A percentile compares a stretch with the other conserved stretches of the same genome.
Conservation (phyloP, 2,797 vertebrate genomes). For the Ambastaia sidthimunki region DNA sequence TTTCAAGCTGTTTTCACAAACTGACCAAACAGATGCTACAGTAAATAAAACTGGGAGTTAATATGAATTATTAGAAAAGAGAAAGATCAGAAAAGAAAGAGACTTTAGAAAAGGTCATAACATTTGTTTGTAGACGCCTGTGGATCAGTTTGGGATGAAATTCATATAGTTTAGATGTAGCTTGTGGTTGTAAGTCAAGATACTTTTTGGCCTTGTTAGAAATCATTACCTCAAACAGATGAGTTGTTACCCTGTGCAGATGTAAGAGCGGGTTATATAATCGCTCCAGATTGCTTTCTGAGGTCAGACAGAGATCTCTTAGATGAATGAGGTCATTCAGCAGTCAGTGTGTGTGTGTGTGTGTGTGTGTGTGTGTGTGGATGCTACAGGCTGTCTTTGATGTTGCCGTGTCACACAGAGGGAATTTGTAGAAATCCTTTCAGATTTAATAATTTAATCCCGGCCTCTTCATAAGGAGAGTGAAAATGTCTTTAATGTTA, state of each 20-base stretch:
- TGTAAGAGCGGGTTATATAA: neutral
- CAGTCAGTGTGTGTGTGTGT: neutral
- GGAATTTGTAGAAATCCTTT: slow-evolving; percentile 52
- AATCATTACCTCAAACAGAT: neutral
- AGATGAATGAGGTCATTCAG: slow-evolving; percentile 2
- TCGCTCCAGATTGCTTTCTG: neutral
- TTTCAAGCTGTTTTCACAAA: neutral
- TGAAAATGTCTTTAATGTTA: slow-evolving; percentile 58
- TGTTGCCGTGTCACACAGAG: slow-evolving; percentile 53
- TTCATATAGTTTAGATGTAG: neutral
- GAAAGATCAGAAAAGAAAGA: too few species aligned
- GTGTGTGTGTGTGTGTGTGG: slow-evolving; percentile 20
- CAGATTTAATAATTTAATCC: slow-evolving; percentile 67
- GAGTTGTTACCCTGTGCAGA: neutral
- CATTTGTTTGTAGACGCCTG: neutral
- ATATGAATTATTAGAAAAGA: too few species aligned
- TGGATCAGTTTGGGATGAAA: neutral
- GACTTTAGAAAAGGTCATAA: neutral
- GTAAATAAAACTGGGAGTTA: neutral
- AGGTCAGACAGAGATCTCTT: neutral
- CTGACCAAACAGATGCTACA: neutral
- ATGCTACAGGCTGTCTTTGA: slow-evolving; percentile 58
- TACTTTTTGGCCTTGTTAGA: neutral
- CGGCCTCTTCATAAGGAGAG: slow-evolving; percentile 57
- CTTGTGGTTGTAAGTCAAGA: neutral